Evolutionary conservation across 1,140 invertebrate species (phyloP).

Genomic region (Patella vulgata): DNA sequence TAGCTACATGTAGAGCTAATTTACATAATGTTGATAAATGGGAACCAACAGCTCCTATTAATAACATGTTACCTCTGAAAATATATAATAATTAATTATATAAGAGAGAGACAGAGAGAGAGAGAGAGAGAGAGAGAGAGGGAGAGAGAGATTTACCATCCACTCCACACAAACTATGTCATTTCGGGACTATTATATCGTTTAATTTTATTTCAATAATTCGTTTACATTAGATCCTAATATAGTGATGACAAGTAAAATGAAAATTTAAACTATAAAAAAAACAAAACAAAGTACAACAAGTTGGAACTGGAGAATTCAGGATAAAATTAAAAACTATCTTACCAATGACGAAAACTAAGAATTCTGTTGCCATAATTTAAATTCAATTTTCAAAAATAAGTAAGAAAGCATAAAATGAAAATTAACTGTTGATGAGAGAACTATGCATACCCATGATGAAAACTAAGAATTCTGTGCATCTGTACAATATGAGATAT

Average conservation of each 20-base stretch:
- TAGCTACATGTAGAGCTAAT: constrained; percentile 63
- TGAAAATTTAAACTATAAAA: no score
- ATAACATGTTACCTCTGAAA: constrained; percentile 63
- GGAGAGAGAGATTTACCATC: no score
- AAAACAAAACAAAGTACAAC: no score
- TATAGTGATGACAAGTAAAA: no score
- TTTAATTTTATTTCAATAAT: no score
- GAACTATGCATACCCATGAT: constrained; percentile 59
- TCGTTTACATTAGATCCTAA: not conserved
- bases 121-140: constrained; percentile 1
- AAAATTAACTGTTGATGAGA: no score
- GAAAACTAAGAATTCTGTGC: constrained; percentile 64
- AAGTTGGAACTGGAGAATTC: no score
- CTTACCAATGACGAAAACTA: no score
- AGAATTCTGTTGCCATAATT: no score
- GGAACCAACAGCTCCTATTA: constrained; percentile 63
- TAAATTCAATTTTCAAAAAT: not conserved
- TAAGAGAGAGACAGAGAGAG: not conserved
- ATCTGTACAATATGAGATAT: constrained; percentile 62
- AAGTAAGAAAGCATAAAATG: not conserved
- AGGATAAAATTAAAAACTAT: no score
- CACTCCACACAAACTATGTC: no score
- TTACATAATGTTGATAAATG: constrained; percentile 61
- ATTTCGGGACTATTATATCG: no score
- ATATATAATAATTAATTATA: constrained; percentile 7